phyloP scores from a whole-genome alignment of 2,113 vertebrate species.

The Orthochromis malagaraziensis region DNA sequence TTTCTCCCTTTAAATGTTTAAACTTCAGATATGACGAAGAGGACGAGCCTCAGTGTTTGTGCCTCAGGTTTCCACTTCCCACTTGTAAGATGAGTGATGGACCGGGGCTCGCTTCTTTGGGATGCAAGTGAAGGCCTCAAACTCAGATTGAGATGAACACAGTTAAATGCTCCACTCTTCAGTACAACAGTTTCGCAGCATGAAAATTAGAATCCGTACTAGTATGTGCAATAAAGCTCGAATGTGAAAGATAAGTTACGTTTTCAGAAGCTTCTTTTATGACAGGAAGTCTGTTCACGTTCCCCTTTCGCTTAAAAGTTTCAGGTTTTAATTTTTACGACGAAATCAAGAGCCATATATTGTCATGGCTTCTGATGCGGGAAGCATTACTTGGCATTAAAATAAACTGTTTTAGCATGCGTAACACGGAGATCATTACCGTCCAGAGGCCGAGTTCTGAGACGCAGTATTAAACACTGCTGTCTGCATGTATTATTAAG shows the following conservation, averaged over 20 bases:
- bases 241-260: background rate
- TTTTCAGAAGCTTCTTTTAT: background rate
- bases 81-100: background rate
- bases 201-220: background rate
- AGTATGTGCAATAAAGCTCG: background rate
- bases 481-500: slow-evolving; percentile 18
- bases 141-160: background rate
- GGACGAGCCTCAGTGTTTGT: background rate
- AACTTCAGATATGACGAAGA: background rate
- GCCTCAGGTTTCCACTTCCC: background rate
- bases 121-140: background rate
- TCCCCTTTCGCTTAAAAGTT: background rate
- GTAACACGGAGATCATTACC: background rate
- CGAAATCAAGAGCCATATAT: background rate
- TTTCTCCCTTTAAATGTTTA: background rate
- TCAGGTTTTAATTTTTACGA: background rate
- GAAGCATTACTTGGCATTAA: background rate
- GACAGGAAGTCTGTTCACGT: background rate
- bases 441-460: background rate
- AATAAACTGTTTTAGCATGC: background rate
- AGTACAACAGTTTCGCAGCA: background rate
- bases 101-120: background rate
- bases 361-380: background rate
- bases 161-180: background rate
- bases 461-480: slow-evolving; percentile 15